Evolutionary conservation across 2,888 invertebrate species (phyloP).

Genomic region (Helicoverpa assulta): DNA sequence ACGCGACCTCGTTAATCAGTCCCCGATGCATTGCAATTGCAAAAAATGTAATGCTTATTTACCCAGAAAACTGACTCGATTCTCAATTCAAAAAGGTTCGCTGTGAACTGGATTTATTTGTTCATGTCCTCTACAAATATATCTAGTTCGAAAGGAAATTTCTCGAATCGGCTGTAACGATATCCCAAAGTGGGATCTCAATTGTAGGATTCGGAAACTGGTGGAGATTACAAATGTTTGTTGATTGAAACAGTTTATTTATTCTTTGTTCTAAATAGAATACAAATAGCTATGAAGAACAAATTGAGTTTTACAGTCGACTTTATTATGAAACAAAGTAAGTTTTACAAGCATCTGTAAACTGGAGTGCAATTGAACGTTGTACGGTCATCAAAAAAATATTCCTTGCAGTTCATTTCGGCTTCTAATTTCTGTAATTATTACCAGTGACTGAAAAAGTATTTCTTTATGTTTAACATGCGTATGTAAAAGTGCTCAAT

Average conservation of each 20-base stretch:
- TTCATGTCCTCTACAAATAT: conserved; percentile 1
- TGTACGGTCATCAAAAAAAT: neutral
- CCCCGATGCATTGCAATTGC: conserved; percentile 53
- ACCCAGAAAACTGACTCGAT: conserved; percentile 34
- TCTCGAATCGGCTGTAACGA: conserved; percentile 21
- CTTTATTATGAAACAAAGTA: conserved; percentile 1
- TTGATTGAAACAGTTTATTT: neutral
- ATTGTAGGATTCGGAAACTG: conserved; percentile 9
- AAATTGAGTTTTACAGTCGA: neutral
- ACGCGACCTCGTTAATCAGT: conserved; percentile 64
- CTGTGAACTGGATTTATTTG: conserved; percentile 25
- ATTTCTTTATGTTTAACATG: too few species aligned
- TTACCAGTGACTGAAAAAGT: too few species aligned
- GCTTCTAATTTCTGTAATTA: neutral
- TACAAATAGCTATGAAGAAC: neutral
- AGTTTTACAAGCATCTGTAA: neutral
- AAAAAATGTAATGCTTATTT: conserved; percentile 50
- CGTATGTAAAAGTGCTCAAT: too few species aligned
- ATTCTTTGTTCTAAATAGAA: neutral
- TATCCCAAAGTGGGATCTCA: conserved; percentile 16
- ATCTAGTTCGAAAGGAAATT: neutral
- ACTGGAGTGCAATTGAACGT: neutral
- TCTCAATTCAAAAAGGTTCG: conserved; percentile 33
- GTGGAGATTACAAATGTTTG: neutral
- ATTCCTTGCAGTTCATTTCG: neutral